Conservation (phyloP, 2,888 invertebrate genomes). For the Chrysolina haemoptera region DNA sequence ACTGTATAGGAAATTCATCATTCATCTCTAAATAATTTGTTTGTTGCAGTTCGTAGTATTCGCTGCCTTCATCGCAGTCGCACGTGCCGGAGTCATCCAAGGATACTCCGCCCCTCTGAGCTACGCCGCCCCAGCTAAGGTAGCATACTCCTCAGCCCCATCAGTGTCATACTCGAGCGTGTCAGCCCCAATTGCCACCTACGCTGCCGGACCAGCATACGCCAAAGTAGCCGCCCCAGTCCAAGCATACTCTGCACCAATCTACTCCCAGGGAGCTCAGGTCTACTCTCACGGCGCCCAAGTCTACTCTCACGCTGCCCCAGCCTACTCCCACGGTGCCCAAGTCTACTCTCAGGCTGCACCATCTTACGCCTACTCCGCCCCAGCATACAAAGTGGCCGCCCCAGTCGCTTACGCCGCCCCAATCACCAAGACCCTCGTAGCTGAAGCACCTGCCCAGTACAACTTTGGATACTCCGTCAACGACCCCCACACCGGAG, state of each 20-base stretch:
- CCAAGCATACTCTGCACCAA: constrained; percentile 7
- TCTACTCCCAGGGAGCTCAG: constrained; percentile 61
- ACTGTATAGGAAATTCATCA: too few relatives aligned
- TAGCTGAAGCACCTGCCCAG: constrained; percentile 56
- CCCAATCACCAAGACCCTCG: constrained; percentile 62
- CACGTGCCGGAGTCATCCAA: constrained; percentile 53
- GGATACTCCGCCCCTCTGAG: constrained; percentile 49
- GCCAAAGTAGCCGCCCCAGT: constrained; percentile 53
- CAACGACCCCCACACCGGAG: constrained; percentile 68
- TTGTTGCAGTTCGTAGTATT: too few relatives aligned
- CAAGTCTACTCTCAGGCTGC: constrained; percentile 64
- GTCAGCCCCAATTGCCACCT: constrained; percentile 59
- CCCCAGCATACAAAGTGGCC: constrained; percentile 46
- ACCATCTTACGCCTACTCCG: constrained; percentile 51
- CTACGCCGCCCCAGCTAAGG: constrained; percentile 44
- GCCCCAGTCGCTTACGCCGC: constrained; percentile 60
- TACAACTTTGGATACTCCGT: constrained; percentile 58
- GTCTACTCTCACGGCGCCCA: constrained; percentile 3
- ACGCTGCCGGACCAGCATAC: background rate
- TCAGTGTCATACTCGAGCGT: constrained; percentile 60
- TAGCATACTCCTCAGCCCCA: constrained; percentile 52
- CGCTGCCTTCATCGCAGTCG: constrained; percentile 50
- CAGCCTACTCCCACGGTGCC: constrained; percentile 49
- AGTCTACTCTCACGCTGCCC: constrained; percentile 59
- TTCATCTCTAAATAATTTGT: too few relatives aligned